phyloP scores from a whole-genome alignment of 2,888 invertebrate species.

The Incurvaria masculella region DNA sequence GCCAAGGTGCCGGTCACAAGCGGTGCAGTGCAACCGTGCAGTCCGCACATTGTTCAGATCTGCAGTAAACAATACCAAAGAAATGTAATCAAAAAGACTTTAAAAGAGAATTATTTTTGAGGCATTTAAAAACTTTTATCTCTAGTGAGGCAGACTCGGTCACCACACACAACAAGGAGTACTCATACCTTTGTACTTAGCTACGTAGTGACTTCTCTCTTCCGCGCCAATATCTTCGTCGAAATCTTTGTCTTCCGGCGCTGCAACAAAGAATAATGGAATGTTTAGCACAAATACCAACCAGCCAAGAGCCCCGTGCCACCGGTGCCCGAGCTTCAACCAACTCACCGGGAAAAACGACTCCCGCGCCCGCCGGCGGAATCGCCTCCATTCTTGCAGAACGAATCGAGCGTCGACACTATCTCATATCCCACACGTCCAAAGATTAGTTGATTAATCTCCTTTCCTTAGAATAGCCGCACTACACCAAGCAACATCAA shows the following conservation, averaged over 20 bases:
- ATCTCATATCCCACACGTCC: not conserved
- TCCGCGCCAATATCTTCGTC: constrained; percentile 52
- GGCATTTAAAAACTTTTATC: too few relatives aligned
- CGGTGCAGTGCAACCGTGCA: constrained; percentile 67
- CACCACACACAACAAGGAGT: too few relatives aligned
- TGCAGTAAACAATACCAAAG: constrained; percentile 30
- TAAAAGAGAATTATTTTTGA: constrained; percentile 1
- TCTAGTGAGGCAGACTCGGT: too few relatives aligned
- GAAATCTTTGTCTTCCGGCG: constrained; percentile 44
- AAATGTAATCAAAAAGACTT: constrained; percentile 1
- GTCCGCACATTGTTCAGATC: constrained; percentile 59
- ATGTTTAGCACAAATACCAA: too few relatives aligned
- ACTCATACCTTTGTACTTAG: constrained; percentile 46
- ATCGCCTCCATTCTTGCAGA: not conserved
- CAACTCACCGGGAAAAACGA: not conserved
- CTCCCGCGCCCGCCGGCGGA: not conserved
- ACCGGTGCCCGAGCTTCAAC: not conserved
- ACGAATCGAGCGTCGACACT: not conserved
- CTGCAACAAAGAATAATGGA: constrained; percentile 25
- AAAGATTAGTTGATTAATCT: too few relatives aligned
- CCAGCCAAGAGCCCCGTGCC: too few relatives aligned
- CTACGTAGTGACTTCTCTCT: constrained; percentile 49
- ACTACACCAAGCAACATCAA: too few relatives aligned
- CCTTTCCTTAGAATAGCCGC: too few relatives aligned
- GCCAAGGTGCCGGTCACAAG: constrained; percentile 73